Conservation (phyloP, 2,797 vertebrate genomes). For the Malacoctenus gilli region DNA sequence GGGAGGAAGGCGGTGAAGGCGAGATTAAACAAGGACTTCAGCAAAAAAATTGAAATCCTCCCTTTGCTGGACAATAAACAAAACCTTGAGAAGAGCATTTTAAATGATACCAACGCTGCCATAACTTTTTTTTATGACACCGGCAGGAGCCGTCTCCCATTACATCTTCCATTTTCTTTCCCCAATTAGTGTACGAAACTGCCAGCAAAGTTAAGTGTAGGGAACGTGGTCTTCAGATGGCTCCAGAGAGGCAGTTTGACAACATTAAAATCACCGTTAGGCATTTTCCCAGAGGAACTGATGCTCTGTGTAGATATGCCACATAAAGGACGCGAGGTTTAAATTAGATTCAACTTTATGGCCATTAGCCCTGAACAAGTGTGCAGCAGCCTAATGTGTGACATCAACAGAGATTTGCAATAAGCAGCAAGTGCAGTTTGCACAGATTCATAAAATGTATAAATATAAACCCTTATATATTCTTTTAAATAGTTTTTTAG, state of each 20-base stretch:
- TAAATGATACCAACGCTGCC: too few relatives aligned
- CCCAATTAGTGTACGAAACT: constrained; percentile 14
- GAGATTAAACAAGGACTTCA: constrained; percentile 25
- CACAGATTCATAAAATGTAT: too few relatives aligned
- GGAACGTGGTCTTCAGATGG: constrained; percentile 9
- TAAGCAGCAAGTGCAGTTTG: too few relatives aligned
- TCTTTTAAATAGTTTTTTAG: too few relatives aligned
- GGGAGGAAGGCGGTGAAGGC: neutral
- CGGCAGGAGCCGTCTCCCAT: constrained; percentile 5
- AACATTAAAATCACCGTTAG: constrained; percentile 36
- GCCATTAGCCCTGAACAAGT: too few relatives aligned
- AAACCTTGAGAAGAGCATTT: constrained; percentile 1
- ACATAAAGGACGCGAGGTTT: too few relatives aligned
- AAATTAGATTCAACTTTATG: too few relatives aligned
- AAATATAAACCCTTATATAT: too few relatives aligned
- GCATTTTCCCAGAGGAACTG: too few relatives aligned
- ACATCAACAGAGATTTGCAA: too few relatives aligned
- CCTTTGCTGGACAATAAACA: neutral
- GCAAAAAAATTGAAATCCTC: constrained; percentile 1
- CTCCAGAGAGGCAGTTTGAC: constrained; percentile 18
- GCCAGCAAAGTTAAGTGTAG: constrained; percentile 3
- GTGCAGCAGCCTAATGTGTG: too few relatives aligned
- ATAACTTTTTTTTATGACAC: constrained; percentile 1
- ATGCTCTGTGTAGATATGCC: too few relatives aligned
- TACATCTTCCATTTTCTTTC: constrained; percentile 9